Evolutionary conservation across 1,140 invertebrate species (phyloP), one percentile per base, ranked within the genome.

Genomic region (Dinoponera quadriceps): DNA sequence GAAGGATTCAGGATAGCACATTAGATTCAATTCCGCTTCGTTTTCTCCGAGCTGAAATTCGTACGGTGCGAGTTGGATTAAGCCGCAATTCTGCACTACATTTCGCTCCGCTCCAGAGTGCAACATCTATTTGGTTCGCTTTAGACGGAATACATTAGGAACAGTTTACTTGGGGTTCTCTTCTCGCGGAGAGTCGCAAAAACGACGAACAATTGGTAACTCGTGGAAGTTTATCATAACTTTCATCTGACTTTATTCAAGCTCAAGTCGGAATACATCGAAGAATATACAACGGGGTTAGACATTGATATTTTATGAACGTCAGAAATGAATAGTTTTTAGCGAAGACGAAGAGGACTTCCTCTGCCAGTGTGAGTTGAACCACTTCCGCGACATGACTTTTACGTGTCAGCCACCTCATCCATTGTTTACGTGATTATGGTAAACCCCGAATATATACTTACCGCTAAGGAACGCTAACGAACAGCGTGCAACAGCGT

Each of bases 21-120:
- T 60, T 74, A 74, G 29, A 74, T 74, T 74, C 72, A 44, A 74
- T 60, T 25, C 25, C 55, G 7, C 59, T 73, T 60, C 33, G 71
- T 49, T 74, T 60, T 74, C 55, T 74, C 44, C 5, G 55, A 74
- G 11, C n/a, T 60, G 25, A 44, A 33, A 62, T 25, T 44, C 18
- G 7, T 73, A 22, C 59, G 38, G 22, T 48, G 44, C 9, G 33
- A 14, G 55, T 20, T 59, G 25, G 55, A 74, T 44, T 74, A 62
- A 49, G 49, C 20, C 20, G 49, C 68, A 71, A 71, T 71, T 71
- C 18, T 25, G 20, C 49, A 55, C 54, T 55, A 22, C 20, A 11
- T 65, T 44, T n/a, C n/a, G 16, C 9, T 65, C 18, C 18, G 25
- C 27, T 65, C 5, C 11, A 2, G 13, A 65, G n/a, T 44, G 20